A percentile compares a stretch with the other conserved stretches of the same genome.
phyloP scores from a whole-genome alignment of 2,888 invertebrate genomes.

The Drosophila pseudotalamancana region DNA sequence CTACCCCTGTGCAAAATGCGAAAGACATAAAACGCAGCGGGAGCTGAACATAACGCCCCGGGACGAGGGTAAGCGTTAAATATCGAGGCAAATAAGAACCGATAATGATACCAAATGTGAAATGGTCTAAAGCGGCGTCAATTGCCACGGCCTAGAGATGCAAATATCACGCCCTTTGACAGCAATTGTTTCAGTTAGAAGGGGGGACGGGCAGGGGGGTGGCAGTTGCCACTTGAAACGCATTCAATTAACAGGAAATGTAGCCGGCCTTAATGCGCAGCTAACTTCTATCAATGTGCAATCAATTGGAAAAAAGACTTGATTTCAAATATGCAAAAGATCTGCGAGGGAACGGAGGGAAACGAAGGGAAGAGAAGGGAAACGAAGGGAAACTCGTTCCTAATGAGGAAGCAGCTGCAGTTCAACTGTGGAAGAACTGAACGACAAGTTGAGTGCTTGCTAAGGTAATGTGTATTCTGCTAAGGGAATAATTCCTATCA shows the following conservation, averaged over 20 bases:
- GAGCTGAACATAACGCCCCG: slow-evolving; percentile 66
- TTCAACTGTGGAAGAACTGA: too few relatives aligned
- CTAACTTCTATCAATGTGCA: slow-evolving; percentile 27
- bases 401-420: too few relatives aligned
- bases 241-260: slow-evolving; percentile 51
- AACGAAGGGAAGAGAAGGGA: too few relatives aligned
- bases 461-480: too few relatives aligned
- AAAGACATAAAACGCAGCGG: slow-evolving; percentile 73
- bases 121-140: slow-evolving; percentile 47
- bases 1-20: slow-evolving; percentile 13
- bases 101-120: slow-evolving; percentile 38
- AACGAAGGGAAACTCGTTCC: not conserved
- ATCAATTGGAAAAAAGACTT: slow-evolving; percentile 35
- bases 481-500: too few relatives aligned
- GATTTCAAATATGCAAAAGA: slow-evolving; percentile 3
- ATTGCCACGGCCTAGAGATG: slow-evolving; percentile 48
- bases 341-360: not conserved
- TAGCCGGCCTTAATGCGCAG: slow-evolving; percentile 30
- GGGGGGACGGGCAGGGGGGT: not conserved
- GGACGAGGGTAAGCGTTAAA: slow-evolving; percentile 26
- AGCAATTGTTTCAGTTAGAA: slow-evolving; percentile 25
- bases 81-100: slow-evolving; percentile 19
- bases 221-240: slow-evolving; percentile 17
- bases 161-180: slow-evolving; percentile 56
- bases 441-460: too few relatives aligned